Base-by-base conservation (phyloP, 2,888 invertebrate genomes). In the Augochlorella aurata region DNA sequence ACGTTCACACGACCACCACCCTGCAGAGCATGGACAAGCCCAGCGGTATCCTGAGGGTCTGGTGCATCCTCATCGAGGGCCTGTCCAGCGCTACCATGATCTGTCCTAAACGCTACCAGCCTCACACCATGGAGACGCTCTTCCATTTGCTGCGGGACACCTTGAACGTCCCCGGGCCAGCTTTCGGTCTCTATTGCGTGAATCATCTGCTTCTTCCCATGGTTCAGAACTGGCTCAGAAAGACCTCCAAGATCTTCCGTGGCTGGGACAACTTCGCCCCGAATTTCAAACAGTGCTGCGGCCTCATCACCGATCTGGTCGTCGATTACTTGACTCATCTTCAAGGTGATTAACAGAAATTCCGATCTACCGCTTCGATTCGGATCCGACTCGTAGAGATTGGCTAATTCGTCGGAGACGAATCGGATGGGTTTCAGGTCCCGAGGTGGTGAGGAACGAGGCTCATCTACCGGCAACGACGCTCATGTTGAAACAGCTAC, bases 261-360 rank as follows among this genome's bases (percentile, higher is more conserved):
- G 95, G 97, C 84, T 96, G 97, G 96, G 96, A 97, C 87, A 95
- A 95, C 86, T 96, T 97, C 71, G 97, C 97, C 93, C 96, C 98
- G 85, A 98, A 98, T 93, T 98, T 98, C 91, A 98, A 98, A 92
- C 98, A 99, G 92, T 98, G 98, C 91, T 98, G 98, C 91, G 98
- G 99, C 12, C 96, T 98, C 94, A 97, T 98, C 16, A 98, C 98
- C 0, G 98, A 99, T 91, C 95, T 98, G 49, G 96, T 98, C 52
- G 98, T 98, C 0, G 96, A 98, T 90, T 98, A 97, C 89, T 94
- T 98, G 52, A 96, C 96, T 87, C 96, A 96, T 89, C 95, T 97
- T 54, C 96, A 97, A 92, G 96, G 96, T 94, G 94, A 95, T 21
- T 61, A 58, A 14, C 18, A 21, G 9, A 61, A 0, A 9, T 4